Evolutionary conservation across 2,797 vertebrate species (phyloP).

Genomic region (Enteromius unitaeniatus): DNA sequence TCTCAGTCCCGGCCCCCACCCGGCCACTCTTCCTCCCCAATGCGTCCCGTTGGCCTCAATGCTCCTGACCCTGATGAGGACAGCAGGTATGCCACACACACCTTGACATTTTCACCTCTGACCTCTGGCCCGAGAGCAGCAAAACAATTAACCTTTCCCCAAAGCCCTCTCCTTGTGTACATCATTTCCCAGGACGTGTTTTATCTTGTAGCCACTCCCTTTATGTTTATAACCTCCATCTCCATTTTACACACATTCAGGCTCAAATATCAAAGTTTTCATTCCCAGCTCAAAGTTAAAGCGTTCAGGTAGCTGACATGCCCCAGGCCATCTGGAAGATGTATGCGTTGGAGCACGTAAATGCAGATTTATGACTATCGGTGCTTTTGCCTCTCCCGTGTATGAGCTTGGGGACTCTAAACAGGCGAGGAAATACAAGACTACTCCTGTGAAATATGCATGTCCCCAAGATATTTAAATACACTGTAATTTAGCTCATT

Average conservation of each 20-base stretch:
- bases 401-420: conserved; percentile 56
- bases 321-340: conserved; percentile 30
- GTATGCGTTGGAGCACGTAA: conserved; percentile 47
- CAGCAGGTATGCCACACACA: conserved; percentile 71
- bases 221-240: conserved; percentile 41
- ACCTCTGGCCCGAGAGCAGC: conserved; percentile 20
- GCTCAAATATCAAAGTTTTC: conserved; percentile 41
- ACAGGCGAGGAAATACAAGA: conserved; percentile 47
- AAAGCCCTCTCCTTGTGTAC: neutral
- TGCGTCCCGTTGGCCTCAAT: conserved; percentile 31
- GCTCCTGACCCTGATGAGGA: conserved; percentile 61
- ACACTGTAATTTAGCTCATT: conserved; percentile 56
- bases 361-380: conserved; percentile 60
- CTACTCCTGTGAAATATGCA: conserved; percentile 57
- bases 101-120: conserved; percentile 24
- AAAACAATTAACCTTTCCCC: conserved; percentile 21
- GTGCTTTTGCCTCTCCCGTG: conserved; percentile 58
- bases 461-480: conserved; percentile 56
- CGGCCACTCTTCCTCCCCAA: neutral
- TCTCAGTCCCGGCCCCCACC: conserved; percentile 46
- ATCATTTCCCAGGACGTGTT: conserved; percentile 27
- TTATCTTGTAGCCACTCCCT: conserved; percentile 21
- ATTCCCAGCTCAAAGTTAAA: conserved; percentile 36
- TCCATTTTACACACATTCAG: conserved; percentile 35
- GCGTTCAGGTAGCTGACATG: conserved; percentile 26